Percentiles rank a stretch among this genome's conserved stretches.
phyloP scores from a whole-genome alignment of 2,797 vertebrate species.

The Allobates femoralis region DNA sequence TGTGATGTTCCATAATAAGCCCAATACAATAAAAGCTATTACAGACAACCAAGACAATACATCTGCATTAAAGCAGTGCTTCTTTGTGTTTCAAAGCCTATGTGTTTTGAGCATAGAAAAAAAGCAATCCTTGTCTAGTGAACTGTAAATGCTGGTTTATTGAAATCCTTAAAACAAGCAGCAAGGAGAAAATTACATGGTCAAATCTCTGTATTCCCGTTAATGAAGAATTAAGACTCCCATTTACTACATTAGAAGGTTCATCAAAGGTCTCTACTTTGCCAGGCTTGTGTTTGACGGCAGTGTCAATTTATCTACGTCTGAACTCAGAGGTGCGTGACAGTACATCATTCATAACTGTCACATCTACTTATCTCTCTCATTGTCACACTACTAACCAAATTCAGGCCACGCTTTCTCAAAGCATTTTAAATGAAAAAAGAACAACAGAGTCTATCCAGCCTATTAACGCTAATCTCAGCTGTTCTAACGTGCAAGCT shows the following conservation, averaged over 20 bases:
- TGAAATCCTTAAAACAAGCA: constrained; percentile 94
- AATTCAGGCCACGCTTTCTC: constrained; percentile 80
- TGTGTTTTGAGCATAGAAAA: constrained; percentile 75
- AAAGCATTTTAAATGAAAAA: constrained; percentile 70
- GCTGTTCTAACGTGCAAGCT: constrained; percentile 22
- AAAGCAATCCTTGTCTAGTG: constrained; percentile 90
- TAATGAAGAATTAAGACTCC: constrained; percentile 98
- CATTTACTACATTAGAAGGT: constrained; percentile 94
- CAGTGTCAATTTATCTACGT: constrained; percentile 86
- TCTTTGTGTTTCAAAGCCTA: constrained; percentile 86
- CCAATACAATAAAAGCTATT: constrained; percentile 99
- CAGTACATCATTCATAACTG: constrained; percentile 91
- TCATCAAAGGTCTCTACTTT: constrained; percentile 84
- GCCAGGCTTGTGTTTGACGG: constrained; percentile 86
- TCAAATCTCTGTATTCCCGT: constrained; percentile 90
- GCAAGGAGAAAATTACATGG: constrained; percentile 92
- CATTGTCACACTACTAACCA: constrained; percentile 82
- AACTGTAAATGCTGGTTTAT: constrained; percentile 93
- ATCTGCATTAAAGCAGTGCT: constrained; percentile 91
- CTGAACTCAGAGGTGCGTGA: constrained; percentile 79
- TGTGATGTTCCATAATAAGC: constrained; percentile 94
- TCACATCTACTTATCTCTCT: constrained; percentile 92
- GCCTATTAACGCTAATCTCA: constrained; percentile 54
- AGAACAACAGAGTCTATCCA: constrained; percentile 64
- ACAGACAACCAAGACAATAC: constrained; percentile 97